phyloP scores from a whole-genome alignment of 2,888 invertebrate species.

The Agonum fuliginosum region DNA sequence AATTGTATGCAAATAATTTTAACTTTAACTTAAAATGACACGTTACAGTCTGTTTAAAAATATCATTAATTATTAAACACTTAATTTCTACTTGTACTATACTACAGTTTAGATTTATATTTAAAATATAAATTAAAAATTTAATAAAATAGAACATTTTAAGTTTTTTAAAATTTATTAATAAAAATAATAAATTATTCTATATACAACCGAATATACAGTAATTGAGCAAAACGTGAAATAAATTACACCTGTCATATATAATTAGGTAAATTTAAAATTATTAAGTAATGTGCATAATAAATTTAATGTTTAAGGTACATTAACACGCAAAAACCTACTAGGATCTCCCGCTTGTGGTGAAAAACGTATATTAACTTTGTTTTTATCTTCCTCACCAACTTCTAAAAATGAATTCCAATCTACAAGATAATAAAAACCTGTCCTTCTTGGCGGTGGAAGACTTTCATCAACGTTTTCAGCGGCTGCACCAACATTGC shows the following conservation, averaged over 20 bases:
- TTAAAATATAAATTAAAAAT: too few relatives aligned
- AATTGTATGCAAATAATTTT: too few relatives aligned
- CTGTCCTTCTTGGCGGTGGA: slow-evolving; percentile 82
- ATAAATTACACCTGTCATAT: background rate
- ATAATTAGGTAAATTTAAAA: slow-evolving; percentile 2
- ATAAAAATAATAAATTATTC: slow-evolving; percentile 34
- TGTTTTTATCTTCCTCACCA: slow-evolving; percentile 81
- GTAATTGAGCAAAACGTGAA: slow-evolving; percentile 35
- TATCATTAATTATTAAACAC: too few relatives aligned
- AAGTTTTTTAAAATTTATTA: background rate
- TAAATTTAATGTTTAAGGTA: slow-evolving; percentile 76
- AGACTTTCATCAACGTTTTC: slow-evolving; percentile 77
- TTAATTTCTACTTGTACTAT: too few relatives aligned
- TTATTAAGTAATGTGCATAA: too few relatives aligned
- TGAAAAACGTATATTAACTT: slow-evolving; percentile 86
- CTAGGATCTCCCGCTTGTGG: slow-evolving; percentile 88
- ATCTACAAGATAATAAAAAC: slow-evolving; percentile 89
- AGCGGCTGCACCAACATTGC: slow-evolving; percentile 75
- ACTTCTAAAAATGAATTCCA: slow-evolving; percentile 92
- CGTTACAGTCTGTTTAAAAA: too few relatives aligned
- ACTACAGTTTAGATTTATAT: too few relatives aligned
- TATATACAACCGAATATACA: slow-evolving; percentile 48
- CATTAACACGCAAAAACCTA: slow-evolving; percentile 83
- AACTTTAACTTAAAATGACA: too few relatives aligned
- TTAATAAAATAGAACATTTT: background rate